Evolutionary conservation across 2,113 vertebrate species (phyloP).

Genomic region (Scomber colias): DNA sequence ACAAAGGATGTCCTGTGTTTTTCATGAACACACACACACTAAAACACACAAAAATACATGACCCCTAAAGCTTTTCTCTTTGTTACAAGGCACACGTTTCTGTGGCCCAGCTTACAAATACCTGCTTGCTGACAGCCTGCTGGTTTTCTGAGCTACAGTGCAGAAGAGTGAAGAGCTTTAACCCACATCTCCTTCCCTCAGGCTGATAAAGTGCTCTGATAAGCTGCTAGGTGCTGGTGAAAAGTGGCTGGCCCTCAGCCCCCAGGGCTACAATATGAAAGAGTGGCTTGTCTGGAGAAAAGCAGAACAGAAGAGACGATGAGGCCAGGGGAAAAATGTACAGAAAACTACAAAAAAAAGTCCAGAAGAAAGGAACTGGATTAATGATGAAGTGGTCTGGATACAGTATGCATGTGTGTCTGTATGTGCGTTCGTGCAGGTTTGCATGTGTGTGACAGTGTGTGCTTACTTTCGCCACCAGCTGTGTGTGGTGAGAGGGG

Average conservation of each 20-base stretch:
- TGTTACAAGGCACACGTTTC: slow-evolving; percentile 58
- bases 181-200: slow-evolving; percentile 91
- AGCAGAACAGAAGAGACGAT: slow-evolving; percentile 73
- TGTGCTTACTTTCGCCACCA: slow-evolving; percentile 69
- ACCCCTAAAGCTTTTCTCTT: slow-evolving; percentile 53
- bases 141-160: slow-evolving; percentile 80
- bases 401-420: slow-evolving; percentile 39
- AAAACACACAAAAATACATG: slow-evolving; percentile 58
- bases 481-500: slow-evolving; percentile 71
- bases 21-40: slow-evolving; percentile 33
- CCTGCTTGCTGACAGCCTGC: slow-evolving; percentile 86
- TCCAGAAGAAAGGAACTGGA: slow-evolving; percentile 59
- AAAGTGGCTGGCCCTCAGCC: slow-evolving; percentile 84
- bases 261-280: slow-evolving; percentile 88
- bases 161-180: slow-evolving; percentile 88
- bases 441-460: slow-evolving; percentile 32
- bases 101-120: slow-evolving; percentile 86
- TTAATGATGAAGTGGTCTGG: slow-evolving; percentile 65
- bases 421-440: slow-evolving; percentile 40
- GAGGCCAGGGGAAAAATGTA: slow-evolving; percentile 47
- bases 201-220: slow-evolving; percentile 98
- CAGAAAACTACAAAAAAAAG: slow-evolving; percentile 55
- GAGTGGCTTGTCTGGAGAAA: slow-evolving; percentile 84
- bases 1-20: slow-evolving; percentile 87
- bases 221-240: slow-evolving; percentile 87